Percentiles rank a stretch among this genome's conserved stretches.
Conservation (phyloP, 1,140 invertebrate species). For the Luehdorfia chinensis region DNA sequence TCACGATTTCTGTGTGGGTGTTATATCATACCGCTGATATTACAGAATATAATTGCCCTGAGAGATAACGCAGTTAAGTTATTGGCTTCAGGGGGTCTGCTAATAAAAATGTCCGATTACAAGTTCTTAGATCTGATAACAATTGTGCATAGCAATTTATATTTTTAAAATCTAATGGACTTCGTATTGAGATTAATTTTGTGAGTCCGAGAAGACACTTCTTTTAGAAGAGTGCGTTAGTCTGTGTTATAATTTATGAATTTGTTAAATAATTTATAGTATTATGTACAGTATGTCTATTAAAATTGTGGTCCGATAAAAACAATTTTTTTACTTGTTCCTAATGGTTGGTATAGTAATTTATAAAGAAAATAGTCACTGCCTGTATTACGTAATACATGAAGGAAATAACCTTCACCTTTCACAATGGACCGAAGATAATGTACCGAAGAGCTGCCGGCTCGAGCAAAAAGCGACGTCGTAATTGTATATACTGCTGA, state of each 20-base stretch:
- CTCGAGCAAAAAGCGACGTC: slow-evolving; percentile 11
- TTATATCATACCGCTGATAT: slow-evolving; percentile 31
- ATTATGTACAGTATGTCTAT: too few species aligned
- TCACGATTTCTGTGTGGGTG: slow-evolving; percentile 44
- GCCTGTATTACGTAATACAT: slow-evolving; percentile 29
- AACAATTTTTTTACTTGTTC: slow-evolving; percentile 8
- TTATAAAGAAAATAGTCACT: slow-evolving; percentile 32
- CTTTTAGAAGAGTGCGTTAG: too few species aligned
- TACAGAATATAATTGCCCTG: slow-evolving; percentile 32
- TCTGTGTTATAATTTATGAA: too few species aligned
- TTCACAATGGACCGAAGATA: slow-evolving; percentile 30
- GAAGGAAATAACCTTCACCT: slow-evolving; percentile 36
- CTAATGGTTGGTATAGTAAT: slow-evolving; percentile 18
- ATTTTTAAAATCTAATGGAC: too few species aligned
- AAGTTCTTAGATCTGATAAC: neutral
- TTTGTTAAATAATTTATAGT: neutral
- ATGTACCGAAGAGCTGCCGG: slow-evolving; percentile 20
- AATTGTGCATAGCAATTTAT: neutral
- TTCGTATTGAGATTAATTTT: too few species aligned
- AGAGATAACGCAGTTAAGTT: slow-evolving; percentile 7
- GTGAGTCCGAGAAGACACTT: too few species aligned
- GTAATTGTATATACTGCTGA: slow-evolving; percentile 6
- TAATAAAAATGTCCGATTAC: slow-evolving; percentile 6
- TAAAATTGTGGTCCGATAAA: too few species aligned
- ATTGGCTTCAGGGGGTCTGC: slow-evolving; percentile 8